Evolutionary conservation across 2,797 vertebrate genomes (phyloP), one percentile per base, ranked within the genome.

Genomic region (Spizella passerina): DNA sequence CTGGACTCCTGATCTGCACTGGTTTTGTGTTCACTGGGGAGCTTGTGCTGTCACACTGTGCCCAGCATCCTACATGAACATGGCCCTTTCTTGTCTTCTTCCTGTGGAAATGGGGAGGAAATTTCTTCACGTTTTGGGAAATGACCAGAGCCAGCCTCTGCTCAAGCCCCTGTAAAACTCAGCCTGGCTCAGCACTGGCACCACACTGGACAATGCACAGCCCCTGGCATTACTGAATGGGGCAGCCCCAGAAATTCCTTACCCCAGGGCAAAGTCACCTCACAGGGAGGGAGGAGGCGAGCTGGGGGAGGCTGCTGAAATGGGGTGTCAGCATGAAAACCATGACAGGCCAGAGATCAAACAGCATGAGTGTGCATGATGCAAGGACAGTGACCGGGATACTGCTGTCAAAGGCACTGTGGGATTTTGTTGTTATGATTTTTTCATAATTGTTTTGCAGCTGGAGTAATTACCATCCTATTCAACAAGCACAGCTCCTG

Each of bases 391-490:
- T 2, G 4, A 43, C 52, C 10, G 27, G 50, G 60, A 22, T 29
- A 1, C 0, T 0, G 14, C 22, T 61, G 50, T 76, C 70, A 92
- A 69, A 92, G 43, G 52, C 36, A 50, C 39, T 12, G 34, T 5
- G 43, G 81, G 66, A 29, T 82, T 86, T 92, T 60, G 29, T n/a
- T 46, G 71, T 50, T 63, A 24, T 22, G 44, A 23, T 57, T 61
- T 81, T 90, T 63, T 52, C 39, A 19, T 55, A 47, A 72, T 22
- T 80, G 39, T 80, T 91, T 91, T 72, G 60, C 82, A 89, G 63
- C 66, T 72, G 59, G 61, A 83, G 53, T 92, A 92, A 93, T 81
- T 88, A 86, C 53, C 38, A 43, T 66, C 69, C 73, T 57, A 49
- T 79, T 86, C 76, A 93, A 92, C 0, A 4, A 78, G 65, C 7